Evolutionary conservation across 1,140 invertebrate species (phyloP), one percentile per base, ranked within the genome.

Genomic region (Conopomorpha cramerella): DNA sequence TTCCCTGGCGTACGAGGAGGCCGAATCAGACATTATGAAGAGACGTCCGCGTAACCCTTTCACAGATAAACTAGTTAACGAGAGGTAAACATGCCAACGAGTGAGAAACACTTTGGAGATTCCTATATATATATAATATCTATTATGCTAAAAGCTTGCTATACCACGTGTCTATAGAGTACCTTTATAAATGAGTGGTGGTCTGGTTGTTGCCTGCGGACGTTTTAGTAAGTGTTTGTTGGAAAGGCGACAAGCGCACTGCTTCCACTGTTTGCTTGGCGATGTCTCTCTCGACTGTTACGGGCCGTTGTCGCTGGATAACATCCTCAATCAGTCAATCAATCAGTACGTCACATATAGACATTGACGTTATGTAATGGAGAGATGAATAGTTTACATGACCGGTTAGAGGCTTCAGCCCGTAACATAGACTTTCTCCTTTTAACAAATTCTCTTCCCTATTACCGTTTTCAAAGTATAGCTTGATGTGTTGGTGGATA

Each of bases 1-100:
- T 84, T 99, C 97, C 63, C 86, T 99, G 83, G 96, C 97, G 78
- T 99, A 99, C 84, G 97, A 99, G 88, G 88, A 95, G 83, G 94
- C 97, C 62, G 97, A 99, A 84, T 94, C 92, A 80, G 97, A 99
- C 88, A 99, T 99, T 83, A 99, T 99, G 97, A 99, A 99, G 87
- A 88, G 96, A 80, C 90, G 90, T 79, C 97, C 97, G 80, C 88
- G 97, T 89, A 95, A 99, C 77, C 92, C 95, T 77, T 85, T 89
- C 81, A 90, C 85, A 77, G 95, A 98, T 86, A 96, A 96, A 84
- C 88, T 98, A 70, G 96, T 99, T 65, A 99, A 99, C 81, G 93
- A 98, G 87, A 96, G 95, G 91, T 94, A 91, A 87, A 77, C 66
- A 51, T 66, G 36, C 45, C n/a, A n/a, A 46, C 58, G 66, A 61